phyloP scores from a whole-genome alignment of 2,888 invertebrate genomes.

The Aradus depressus region DNA sequence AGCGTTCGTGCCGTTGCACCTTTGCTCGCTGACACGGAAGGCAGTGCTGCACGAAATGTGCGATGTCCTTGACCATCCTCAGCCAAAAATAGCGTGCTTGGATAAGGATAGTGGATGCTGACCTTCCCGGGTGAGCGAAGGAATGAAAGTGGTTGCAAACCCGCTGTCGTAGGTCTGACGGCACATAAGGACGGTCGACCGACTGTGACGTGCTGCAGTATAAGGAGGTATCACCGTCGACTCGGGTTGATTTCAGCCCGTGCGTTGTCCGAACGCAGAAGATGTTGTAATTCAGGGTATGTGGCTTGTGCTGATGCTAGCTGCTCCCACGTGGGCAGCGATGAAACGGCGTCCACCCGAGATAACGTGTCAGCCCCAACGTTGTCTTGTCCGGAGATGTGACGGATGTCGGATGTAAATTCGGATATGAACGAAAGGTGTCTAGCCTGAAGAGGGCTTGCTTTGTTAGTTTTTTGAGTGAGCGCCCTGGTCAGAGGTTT shows the following conservation, averaged over 20 bases:
- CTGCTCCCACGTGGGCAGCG: too few species aligned
- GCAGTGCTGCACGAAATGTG: conserved; percentile 6
- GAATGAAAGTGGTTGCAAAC: conserved; percentile 10
- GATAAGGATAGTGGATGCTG: conserved; percentile 8
- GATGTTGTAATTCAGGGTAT: too few species aligned
- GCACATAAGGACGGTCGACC: conserved; percentile 9
- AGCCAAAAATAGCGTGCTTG: conserved; percentile 11
- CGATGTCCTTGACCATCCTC: conserved; percentile 6
- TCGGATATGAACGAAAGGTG: too few species aligned
- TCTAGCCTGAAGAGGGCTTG: too few species aligned
- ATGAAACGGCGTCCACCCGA: not conserved
- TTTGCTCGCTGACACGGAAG: conserved; percentile 36
- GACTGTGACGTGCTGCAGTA: conserved; percentile 9
- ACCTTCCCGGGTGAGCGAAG: not conserved
- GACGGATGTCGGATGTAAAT: not conserved
- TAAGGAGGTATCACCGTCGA: too few species aligned
- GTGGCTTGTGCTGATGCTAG: too few species aligned
- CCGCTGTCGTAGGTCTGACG: not conserved
- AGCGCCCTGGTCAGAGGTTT: too few species aligned
- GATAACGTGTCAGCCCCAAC: conserved; percentile 1
- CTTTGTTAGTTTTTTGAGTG: too few species aligned
- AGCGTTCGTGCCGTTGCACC: conserved; percentile 7
- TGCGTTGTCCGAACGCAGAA: too few species aligned
- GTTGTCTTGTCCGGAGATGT: conserved; percentile 2
- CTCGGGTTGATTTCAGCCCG: not conserved